phyloP scores from a whole-genome alignment of 2,113 vertebrate genomes.

The Forbesichthys papilliferus region DNA sequence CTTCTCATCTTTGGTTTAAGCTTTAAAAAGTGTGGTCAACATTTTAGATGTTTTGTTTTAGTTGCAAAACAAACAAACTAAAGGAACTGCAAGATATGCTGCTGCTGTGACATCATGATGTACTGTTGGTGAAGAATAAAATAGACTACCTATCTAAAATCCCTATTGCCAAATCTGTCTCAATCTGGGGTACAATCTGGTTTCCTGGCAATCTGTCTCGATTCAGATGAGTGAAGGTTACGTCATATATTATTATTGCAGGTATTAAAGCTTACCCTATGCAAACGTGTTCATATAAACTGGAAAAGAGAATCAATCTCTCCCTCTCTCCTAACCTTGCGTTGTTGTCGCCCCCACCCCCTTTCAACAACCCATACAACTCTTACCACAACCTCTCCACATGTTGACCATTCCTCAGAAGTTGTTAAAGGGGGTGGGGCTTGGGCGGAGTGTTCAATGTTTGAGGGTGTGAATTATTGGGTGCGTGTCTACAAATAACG shows the following conservation, averaged over 20 bases:
- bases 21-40: too few species aligned
- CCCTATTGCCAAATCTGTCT: not conserved
- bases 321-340: conserved; percentile 28
- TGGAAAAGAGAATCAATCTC: conserved; percentile 8
- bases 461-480: conserved; percentile 38
- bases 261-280: conserved; percentile 12
- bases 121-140: too few species aligned
- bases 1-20: too few species aligned
- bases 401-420: conserved; percentile 70
- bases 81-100: too few species aligned
- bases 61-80: too few species aligned
- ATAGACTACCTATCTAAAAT: conserved; percentile 12
- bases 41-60: too few species aligned
- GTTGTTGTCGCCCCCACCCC: conserved; percentile 16
- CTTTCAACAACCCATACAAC: conserved; percentile 34
- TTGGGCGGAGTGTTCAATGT: conserved; percentile 65
- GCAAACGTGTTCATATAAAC: conserved; percentile 40
- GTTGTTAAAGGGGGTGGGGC: conserved; percentile 64
- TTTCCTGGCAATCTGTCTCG: not conserved
- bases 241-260: conserved; percentile 29
- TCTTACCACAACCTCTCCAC: conserved; percentile 53
- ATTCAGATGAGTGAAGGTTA: conserved; percentile 31
- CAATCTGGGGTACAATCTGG: conserved; percentile 28
- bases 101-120: too few species aligned
- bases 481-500: not conserved